phyloP scores from a whole-genome alignment of 1,140 invertebrate species.

The Archivesica marissinica region DNA sequence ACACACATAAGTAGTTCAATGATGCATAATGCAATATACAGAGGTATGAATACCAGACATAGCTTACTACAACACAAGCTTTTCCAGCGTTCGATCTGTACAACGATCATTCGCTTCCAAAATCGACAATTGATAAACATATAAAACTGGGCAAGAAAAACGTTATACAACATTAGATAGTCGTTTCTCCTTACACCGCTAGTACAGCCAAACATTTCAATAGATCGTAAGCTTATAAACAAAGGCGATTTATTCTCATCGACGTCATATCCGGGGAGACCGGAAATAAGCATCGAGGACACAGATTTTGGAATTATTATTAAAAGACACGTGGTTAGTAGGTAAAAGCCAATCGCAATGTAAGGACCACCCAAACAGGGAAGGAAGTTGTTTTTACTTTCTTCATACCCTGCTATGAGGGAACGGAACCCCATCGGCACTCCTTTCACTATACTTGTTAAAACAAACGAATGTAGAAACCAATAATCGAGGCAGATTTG shows the following conservation, averaged over 20 bases:
- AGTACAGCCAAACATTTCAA: conserved; percentile 22
- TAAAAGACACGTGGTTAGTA: conserved; percentile 5
- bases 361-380: conserved; percentile 37
- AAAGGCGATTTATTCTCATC: neutral
- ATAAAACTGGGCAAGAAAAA: conserved; percentile 38
- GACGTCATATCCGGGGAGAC: neutral
- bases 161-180: neutral
- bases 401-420: conserved; percentile 28
- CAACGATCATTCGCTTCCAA: conserved; percentile 32
- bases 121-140: conserved; percentile 56
- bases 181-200: neutral
- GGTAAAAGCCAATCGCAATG: conserved; percentile 19
- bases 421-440: conserved; percentile 53
- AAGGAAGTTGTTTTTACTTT: conserved; percentile 42
- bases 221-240: neutral
- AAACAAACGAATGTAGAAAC: conserved; percentile 9
- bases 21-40: conserved; percentile 13
- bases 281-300: neutral
- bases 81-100: conserved; percentile 41
- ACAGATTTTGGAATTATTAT: neutral
- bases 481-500: conserved; percentile 37
- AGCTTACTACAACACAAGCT: neutral
- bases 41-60: conserved; percentile 14
- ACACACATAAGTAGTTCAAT: conserved; percentile 27
- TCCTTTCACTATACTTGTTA: neutral